phyloP scores from a whole-genome alignment of 2,888 invertebrate genomes.

The Dasysyrphus albostriatus region DNA sequence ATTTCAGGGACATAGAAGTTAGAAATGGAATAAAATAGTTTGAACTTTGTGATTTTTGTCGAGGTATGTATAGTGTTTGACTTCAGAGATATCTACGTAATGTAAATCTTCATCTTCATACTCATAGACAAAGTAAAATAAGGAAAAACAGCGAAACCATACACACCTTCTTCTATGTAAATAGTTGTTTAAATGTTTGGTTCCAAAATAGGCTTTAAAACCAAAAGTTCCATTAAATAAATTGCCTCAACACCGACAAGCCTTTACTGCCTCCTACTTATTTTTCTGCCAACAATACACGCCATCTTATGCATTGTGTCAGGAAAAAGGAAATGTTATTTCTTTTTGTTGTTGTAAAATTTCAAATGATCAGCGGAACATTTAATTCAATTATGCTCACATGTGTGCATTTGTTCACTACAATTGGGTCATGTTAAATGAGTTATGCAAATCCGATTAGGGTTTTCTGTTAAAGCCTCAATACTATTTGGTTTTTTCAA shows the following conservation, averaged over 20 bases:
- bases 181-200: not conserved
- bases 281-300: not conserved
- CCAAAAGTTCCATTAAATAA: not conserved
- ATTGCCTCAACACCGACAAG: not conserved
- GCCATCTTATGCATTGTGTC: not conserved
- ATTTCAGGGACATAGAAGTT: not conserved
- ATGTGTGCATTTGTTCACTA: slow-evolving; percentile 6
- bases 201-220: not conserved
- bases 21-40: not conserved
- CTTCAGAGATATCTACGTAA: not conserved
- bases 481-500: not conserved
- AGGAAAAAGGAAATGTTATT: slow-evolving; percentile 16
- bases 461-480: not conserved
- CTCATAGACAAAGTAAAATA: not conserved
- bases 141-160: slow-evolving; percentile 14
- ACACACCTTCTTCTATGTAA: not conserved
- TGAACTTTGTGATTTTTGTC: not conserved
- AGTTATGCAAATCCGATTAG: slow-evolving; percentile 9
- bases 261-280: not conserved
- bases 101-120: not conserved
- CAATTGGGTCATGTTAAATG: slow-evolving; percentile 20
- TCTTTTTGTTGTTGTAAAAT: not conserved
- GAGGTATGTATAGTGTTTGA: not conserved
- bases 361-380: slow-evolving; percentile 9
- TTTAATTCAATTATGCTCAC: slow-evolving; percentile 30